Percentiles rank a stretch among this genome's conserved stretches.
Evolutionary conservation across 2,797 vertebrate genomes (phyloP).

Genomic region (Parauchenoglanis punctatus): DNA sequence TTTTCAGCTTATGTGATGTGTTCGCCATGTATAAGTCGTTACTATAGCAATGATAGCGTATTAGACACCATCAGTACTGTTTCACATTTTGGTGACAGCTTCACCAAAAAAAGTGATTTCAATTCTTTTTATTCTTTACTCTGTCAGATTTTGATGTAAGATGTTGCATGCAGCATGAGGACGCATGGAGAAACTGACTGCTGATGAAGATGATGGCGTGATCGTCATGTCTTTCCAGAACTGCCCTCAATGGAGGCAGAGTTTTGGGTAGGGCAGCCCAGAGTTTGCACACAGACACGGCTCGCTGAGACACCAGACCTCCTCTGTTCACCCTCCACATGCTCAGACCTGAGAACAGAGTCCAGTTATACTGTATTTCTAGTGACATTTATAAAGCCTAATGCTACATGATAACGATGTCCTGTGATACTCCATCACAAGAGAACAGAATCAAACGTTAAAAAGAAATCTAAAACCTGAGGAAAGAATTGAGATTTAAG

Average conservation of each 20-base stretch:
- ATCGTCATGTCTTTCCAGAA: conserved; percentile 74
- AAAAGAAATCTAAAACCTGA: neutral
- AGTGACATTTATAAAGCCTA: neutral
- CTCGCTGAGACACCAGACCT: conserved; percentile 68
- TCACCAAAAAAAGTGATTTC: neutral
- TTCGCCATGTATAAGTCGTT: neutral
- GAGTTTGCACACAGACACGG: conserved; percentile 67
- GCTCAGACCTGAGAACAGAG: conserved; percentile 61
- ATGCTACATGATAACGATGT: neutral
- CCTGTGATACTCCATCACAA: neutral
- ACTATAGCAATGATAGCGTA: neutral
- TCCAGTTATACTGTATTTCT: neutral
- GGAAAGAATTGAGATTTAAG: neutral
- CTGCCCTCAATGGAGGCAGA: conserved; percentile 66
- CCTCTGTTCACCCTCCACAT: conserved; percentile 76
- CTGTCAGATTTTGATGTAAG: neutral
- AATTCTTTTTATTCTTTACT: neutral
- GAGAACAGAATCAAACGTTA: neutral
- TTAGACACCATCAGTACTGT: no score
- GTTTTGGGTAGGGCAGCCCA: conserved; percentile 74
- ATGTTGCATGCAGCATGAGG: neutral
- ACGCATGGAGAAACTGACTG: conserved; percentile 58
- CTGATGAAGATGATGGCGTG: conserved; percentile 78
- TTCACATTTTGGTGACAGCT: neutral
- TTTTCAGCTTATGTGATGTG: no score